A percentile compares a stretch with the other conserved stretches of the same genome.
Conservation (phyloP, 2,888 invertebrate genomes). For the Drosophila neotestacea region DNA sequence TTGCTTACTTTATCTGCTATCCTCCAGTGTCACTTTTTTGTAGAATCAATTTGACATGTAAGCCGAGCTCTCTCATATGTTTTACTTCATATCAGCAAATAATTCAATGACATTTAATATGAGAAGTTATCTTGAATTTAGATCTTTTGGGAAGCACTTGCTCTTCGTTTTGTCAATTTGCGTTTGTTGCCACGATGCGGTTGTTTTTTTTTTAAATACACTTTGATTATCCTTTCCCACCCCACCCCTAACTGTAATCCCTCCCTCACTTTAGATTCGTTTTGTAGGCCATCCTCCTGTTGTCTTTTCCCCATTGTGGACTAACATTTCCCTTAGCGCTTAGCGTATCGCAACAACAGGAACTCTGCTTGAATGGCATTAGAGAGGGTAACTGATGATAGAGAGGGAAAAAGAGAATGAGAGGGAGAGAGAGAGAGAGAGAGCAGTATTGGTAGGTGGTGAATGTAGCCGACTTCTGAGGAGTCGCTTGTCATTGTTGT, state of each 20-base stretch:
- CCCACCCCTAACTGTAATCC: background rate
- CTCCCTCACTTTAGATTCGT: background rate
- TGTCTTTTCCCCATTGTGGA: slow-evolving; percentile 18
- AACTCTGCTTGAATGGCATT: slow-evolving; percentile 16
- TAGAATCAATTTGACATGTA: background rate
- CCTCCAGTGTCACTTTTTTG: background rate
- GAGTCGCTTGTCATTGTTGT: slow-evolving; percentile 61
- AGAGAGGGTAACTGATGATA: background rate
- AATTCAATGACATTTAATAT: slow-evolving; percentile 6
- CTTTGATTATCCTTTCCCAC: slow-evolving; percentile 46
- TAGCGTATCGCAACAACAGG: slow-evolving; percentile 34
- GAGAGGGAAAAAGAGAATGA: background rate
- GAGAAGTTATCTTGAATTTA: slow-evolving; percentile 8
- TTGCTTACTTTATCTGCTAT: no score
- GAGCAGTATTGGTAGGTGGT: slow-evolving; percentile 1
- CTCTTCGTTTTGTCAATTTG: slow-evolving; percentile 33
- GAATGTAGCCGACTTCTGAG: background rate
- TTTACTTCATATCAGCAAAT: background rate
- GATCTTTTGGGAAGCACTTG: slow-evolving; percentile 20
- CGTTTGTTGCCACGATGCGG: slow-evolving; percentile 30
- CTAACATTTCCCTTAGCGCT: slow-evolving; percentile 32
- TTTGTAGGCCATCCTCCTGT: slow-evolving; percentile 13
- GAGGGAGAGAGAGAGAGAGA: background rate
- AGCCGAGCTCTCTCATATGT: background rate
- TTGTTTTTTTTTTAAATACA: slow-evolving; percentile 33